A percentile compares a stretch with the other conserved stretches of the same genome.
Evolutionary conservation across 2,113 vertebrate species (phyloP).

Genomic region (Uropsilus gracilis): DNA sequence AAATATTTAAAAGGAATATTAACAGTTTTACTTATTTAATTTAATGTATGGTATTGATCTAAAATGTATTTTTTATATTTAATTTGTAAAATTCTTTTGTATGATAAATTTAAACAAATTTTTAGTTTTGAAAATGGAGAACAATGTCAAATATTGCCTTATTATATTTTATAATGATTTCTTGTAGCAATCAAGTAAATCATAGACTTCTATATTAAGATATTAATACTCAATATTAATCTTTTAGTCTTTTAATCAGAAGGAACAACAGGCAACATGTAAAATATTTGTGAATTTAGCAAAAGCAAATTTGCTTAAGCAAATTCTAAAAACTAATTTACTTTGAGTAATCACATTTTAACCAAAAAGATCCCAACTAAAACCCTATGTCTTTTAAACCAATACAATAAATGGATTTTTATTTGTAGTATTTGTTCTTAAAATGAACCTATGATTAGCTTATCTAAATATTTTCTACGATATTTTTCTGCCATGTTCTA

Average conservation of each 20-base stretch:
- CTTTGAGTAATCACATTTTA: slow-evolving; percentile 43
- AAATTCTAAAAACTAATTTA: slow-evolving; percentile 29
- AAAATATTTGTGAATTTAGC: slow-evolving; percentile 12
- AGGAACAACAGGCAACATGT: background rate
- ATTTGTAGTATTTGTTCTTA: background rate
- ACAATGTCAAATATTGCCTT: slow-evolving; percentile 45
- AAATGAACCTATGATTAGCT: background rate
- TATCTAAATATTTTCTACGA: slow-evolving; percentile 6
- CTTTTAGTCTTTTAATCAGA: background rate
- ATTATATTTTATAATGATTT: slow-evolving; percentile 73
- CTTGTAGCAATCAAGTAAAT: slow-evolving; percentile 61
- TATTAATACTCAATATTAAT: background rate
- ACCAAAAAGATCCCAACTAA: background rate
- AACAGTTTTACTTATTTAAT: background rate
- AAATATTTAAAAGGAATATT: background rate
- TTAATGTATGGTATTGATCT: background rate
- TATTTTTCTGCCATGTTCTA: background rate
- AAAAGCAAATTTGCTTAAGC: slow-evolving; percentile 14
- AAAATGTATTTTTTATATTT: slow-evolving; percentile 50
- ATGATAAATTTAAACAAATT: slow-evolving; percentile 34
- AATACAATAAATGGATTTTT: background rate
- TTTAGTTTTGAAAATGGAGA: slow-evolving; percentile 65
- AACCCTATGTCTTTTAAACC: slow-evolving; percentile 24
- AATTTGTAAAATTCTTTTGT: background rate
- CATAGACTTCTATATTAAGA: slow-evolving; percentile 61